Conservation (phyloP, 2,888 invertebrate genomes). For the Amaurobius ferox region DNA sequence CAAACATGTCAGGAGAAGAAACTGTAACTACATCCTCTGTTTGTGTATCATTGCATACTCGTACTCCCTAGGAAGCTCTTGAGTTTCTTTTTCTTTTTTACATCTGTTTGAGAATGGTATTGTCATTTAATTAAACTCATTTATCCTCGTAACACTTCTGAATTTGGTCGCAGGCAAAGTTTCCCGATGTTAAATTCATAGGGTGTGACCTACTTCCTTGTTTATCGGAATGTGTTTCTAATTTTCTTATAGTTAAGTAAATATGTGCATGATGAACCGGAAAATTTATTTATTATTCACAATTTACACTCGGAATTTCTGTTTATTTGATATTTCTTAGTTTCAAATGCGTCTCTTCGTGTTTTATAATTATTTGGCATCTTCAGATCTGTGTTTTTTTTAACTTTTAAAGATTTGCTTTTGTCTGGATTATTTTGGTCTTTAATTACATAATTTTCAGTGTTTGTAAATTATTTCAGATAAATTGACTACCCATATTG, state of each 20-base stretch:
- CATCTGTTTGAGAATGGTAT: constrained; percentile 29
- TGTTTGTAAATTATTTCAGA: too few relatives aligned
- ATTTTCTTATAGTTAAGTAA: not conserved
- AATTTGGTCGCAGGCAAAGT: not conserved
- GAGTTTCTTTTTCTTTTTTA: constrained; percentile 31
- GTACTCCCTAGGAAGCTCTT: constrained; percentile 17
- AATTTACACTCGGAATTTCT: too few relatives aligned
- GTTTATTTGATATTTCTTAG: not conserved
- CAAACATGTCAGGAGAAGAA: not conserved
- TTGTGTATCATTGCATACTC: constrained; percentile 50
- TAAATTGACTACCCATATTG: too few relatives aligned
- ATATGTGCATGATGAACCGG: not conserved
- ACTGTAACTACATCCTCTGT: constrained; percentile 50
- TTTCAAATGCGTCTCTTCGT: not conserved
- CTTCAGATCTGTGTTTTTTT: not conserved
- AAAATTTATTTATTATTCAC: not conserved
- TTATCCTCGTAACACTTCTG: not conserved
- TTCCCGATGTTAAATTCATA: not conserved
- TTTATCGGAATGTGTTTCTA: not conserved
- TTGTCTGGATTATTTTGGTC: too few relatives aligned
- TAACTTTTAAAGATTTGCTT: too few relatives aligned
- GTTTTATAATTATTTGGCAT: not conserved
- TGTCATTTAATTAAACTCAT: constrained; percentile 44
- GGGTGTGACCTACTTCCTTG: not conserved
- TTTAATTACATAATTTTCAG: too few relatives aligned